These are phyloP conservation scores for Actinia equina DNA, from an alignment of 64 coral and sea anemone species.

Conservation along the genomic window DNA sequence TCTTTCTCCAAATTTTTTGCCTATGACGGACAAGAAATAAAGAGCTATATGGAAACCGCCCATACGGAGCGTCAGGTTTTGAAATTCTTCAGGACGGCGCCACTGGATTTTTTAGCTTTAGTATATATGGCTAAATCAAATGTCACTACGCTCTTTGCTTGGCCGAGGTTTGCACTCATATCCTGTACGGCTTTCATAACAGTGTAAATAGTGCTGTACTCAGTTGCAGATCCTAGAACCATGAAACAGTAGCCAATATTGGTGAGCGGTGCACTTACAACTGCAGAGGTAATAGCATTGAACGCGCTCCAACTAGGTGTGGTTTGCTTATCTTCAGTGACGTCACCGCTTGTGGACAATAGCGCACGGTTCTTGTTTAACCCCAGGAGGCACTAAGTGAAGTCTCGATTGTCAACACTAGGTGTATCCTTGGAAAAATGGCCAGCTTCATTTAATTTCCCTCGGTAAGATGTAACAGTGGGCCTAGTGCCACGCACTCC, in stretches of 20 bases:
- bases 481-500: constrained; percentile 12
- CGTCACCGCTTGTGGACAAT: background rate
- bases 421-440: background rate
- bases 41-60: constrained; percentile 46
- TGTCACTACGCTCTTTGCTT: constrained; percentile 14
- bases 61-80: background rate
- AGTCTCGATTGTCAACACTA: background rate
- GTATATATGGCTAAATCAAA: constrained; percentile 42
- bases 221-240: constrained; percentile 11
- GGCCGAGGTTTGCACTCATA: background rate
- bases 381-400: background rate
- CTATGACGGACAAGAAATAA: constrained; percentile 32
- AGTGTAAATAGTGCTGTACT: constrained; percentile 45
- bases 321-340: background rate
- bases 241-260: constrained; percentile 39
- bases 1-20: constrained; percentile 10
- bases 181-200: constrained; percentile 27
- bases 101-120: constrained; percentile 39
- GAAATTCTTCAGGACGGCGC: constrained; percentile 21
- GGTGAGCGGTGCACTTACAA: background rate
- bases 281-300: background rate
- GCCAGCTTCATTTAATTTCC: background rate
- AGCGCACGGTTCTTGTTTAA: background rate
- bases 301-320: background rate
- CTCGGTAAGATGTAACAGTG: background rate